These are phyloP conservation scores for Antitype chi DNA, from an alignment of 2,888 invertebrate species.

Conservation along the genomic window DNA sequence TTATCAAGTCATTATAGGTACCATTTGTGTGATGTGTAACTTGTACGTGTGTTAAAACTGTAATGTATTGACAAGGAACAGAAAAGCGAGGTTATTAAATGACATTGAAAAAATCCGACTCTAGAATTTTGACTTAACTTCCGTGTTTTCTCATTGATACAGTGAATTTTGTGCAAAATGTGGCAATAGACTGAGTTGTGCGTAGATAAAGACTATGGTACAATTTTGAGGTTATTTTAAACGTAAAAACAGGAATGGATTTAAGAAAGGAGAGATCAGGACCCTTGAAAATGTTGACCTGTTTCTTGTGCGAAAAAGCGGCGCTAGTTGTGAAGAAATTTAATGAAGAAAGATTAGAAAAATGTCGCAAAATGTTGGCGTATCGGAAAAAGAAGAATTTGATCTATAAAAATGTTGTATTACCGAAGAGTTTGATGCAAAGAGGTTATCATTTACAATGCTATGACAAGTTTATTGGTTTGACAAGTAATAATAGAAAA, in stretches of 20 bases:
- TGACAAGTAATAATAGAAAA: conserved; percentile 40
- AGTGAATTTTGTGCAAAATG: conserved; percentile 9
- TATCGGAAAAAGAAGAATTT: conserved; percentile 38
- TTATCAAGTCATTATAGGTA: not conserved
- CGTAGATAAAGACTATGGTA: not conserved
- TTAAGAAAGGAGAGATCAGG: not conserved
- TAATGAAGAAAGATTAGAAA: conserved; percentile 29
- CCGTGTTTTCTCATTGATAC: conserved; percentile 36
- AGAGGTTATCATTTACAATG: conserved; percentile 37
- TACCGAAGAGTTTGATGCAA: conserved; percentile 28
- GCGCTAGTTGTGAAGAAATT: conserved; percentile 33
- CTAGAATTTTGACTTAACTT: conserved; percentile 25
- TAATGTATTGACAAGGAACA: conserved; percentile 36
- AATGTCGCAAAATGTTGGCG: conserved; percentile 37
- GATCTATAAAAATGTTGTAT: conserved; percentile 19
- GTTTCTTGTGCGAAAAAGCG: conserved; percentile 33
- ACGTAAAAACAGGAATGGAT: not conserved
- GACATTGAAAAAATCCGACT: conserved; percentile 31
- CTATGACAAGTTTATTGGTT: conserved; percentile 27
- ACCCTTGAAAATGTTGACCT: conserved; percentile 25
- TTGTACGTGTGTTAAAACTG: conserved; percentile 13
- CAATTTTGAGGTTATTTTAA: not conserved
- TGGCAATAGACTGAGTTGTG: conserved; percentile 9
- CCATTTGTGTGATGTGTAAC: not conserved
- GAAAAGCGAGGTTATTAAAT: conserved; percentile 26